Conservation (phyloP, 2,113 vertebrate genomes). For the Euleptes europaea region DNA sequence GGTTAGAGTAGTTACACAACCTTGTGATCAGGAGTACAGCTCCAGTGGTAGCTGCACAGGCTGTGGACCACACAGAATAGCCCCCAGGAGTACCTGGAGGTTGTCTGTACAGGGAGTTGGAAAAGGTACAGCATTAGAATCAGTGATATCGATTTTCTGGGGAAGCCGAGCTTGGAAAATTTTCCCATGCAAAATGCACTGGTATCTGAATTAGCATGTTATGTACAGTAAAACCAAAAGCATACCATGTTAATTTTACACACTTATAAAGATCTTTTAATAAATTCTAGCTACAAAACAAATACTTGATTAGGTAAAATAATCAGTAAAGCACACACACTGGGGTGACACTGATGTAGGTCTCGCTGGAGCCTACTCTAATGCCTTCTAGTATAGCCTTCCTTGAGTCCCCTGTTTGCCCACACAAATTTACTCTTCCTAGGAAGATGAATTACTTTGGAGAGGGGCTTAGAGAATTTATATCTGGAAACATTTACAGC, state of each 20-base stretch:
- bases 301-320: too few species aligned
- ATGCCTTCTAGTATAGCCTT: conserved; percentile 81
- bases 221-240: too few species aligned
- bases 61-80: background rate
- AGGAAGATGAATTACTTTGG: background rate
- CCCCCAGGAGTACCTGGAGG: background rate
- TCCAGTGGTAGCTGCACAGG: background rate
- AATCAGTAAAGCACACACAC: too few species aligned
- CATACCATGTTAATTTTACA: too few species aligned
- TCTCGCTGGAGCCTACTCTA: conserved; percentile 90
- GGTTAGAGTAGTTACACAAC: background rate
- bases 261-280: too few species aligned
- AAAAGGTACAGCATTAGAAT: background rate
- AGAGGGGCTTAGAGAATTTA: conserved; percentile 31
- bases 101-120: background rate
- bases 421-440: background rate
- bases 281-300: too few species aligned
- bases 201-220: too few species aligned
- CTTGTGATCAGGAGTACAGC: background rate
- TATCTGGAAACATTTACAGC: conserved; percentile 45
- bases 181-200: background rate
- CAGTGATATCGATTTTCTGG: too few species aligned
- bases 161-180: background rate
- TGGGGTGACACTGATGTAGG: conserved; percentile 84
- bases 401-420: conserved; percentile 56